A percentile compares a stretch with the other conserved stretches of the same genome.
phyloP scores from a whole-genome alignment of 2,888 invertebrate species.

The Tetragonula carbonaria region DNA sequence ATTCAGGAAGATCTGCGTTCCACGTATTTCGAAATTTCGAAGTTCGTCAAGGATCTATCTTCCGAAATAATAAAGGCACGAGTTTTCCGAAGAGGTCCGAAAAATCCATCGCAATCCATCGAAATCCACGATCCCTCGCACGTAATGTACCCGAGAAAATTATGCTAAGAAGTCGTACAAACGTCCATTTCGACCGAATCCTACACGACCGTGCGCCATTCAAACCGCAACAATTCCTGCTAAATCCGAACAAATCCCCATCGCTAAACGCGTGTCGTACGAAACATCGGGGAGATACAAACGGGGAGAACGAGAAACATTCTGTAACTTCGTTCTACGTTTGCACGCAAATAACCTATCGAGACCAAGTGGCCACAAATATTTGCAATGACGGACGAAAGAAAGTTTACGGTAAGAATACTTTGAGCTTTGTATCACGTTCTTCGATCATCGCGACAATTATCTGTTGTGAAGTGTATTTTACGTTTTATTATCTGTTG shows the following conservation, averaged over 20 bases:
- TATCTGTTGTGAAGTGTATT: too few relatives aligned
- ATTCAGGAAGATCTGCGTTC: too few relatives aligned
- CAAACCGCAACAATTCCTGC: background rate
- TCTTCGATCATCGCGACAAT: too few relatives aligned
- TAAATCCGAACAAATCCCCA: background rate
- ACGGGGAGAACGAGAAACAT: background rate
- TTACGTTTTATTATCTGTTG: too few relatives aligned
- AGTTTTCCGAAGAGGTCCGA: background rate
- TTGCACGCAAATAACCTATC: background rate
- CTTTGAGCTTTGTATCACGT: too few relatives aligned
- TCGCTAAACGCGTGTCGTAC: too few relatives aligned
- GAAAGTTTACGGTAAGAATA: too few relatives aligned
- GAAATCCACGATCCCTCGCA: background rate
- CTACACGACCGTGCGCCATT: background rate
- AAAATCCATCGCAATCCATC: background rate
- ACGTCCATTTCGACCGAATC: background rate
- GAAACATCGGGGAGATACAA: background rate
- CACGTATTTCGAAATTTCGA: too few relatives aligned
- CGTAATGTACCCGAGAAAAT: background rate
- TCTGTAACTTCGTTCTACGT: background rate
- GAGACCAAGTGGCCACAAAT: slow-evolving; percentile 14
- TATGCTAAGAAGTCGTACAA: background rate
- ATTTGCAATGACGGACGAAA: slow-evolving; percentile 7
- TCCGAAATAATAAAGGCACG: background rate
- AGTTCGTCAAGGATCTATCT: background rate